These are phyloP conservation scores for Amphibalanus amphitrite DNA, from an alignment of 1,140 invertebrate genomes.

Conservation along the genomic window DNA sequence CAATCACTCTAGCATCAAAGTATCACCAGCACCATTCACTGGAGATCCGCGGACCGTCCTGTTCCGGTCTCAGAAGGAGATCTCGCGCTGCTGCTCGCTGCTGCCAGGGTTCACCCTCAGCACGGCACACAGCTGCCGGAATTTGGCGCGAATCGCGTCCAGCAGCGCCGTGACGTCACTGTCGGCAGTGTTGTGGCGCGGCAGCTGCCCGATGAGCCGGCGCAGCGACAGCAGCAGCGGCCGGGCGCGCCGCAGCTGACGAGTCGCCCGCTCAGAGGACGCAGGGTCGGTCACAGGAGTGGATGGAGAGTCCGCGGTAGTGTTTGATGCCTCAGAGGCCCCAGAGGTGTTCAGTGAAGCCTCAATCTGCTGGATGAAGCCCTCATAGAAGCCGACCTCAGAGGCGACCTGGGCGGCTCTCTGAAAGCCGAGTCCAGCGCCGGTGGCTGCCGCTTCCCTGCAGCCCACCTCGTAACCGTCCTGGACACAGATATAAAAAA, in stretches of 20 bases:
- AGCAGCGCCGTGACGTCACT: conserved; percentile 40
- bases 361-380: not conserved
- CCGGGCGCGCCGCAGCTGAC: not conserved
- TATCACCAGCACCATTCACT: too few species aligned
- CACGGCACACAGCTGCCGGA: conserved; percentile 44
- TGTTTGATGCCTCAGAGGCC: not conserved
- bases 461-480: not conserved
- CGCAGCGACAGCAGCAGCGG: not conserved
- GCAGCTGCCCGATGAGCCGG: not conserved
- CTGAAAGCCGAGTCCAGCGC: not conserved
- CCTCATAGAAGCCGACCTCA: not conserved
- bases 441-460: not conserved
- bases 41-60: too few species aligned
- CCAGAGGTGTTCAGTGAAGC: not conserved
- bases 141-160: conserved; percentile 43
- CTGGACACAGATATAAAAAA: too few species aligned
- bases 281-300: too few species aligned
- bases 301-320: too few species aligned
- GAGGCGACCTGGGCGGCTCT: not conserved
- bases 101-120: conserved; percentile 32
- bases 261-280: too few species aligned
- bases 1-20: too few species aligned
- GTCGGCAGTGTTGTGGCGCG: conserved; percentile 17
- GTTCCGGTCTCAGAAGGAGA: not conserved
- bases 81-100: not conserved